Base-by-base conservation (phyloP, 2,797 vertebrate genomes). In the Decapterus maruadsi region DNA sequence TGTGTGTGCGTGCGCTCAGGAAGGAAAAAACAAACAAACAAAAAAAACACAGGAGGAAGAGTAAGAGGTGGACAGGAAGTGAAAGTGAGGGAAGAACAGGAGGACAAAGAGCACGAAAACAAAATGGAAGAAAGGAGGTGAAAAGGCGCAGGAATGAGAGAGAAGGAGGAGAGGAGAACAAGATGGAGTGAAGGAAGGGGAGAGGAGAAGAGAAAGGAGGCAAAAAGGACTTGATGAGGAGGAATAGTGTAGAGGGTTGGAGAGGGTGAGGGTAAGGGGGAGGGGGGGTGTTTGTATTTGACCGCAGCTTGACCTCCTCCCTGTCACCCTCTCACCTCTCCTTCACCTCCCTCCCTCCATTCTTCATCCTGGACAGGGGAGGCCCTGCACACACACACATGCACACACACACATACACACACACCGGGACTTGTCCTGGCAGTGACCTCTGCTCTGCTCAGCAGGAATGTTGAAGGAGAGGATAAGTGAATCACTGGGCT, bases 261-360 rank as follows among this genome's bases (percentile, higher is more conserved):
- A 8, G 34, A 7, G 6, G 34, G 68, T 59, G 53, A 53, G 2
- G 8, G n/a, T n/a, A n/a, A n/a, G n/a, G 73, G 78, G 68, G 59
- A 66, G 81, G 84, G 84, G 11, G 16, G 40, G 12, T 11, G 11
- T 87, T 91, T 91, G 90, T 60, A 92, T 92, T 92, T 93, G 91
- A 93, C 92, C 90, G 86, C 78, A 53, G 70, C 38, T 36, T 88
- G 90, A 93, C 92, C 91, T 77, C 75, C 85, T 83, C 86, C 61
- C 71, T 45, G 67, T 80, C 86, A 82, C 90, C 87, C 86, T 82
- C 85, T 91, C 90, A 90, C 89, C 90, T 92, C 90, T 90, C 90
- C 90, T 93, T 93, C 90, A 93, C 89, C 91, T 89, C 82, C 84
- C 77, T 86, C 77, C 53, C 78, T 79, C 73, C 90, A 92, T 93